Evolutionary conservation across 2,113 vertebrate species (phyloP).

Genomic region (Echinops telfairi): DNA sequence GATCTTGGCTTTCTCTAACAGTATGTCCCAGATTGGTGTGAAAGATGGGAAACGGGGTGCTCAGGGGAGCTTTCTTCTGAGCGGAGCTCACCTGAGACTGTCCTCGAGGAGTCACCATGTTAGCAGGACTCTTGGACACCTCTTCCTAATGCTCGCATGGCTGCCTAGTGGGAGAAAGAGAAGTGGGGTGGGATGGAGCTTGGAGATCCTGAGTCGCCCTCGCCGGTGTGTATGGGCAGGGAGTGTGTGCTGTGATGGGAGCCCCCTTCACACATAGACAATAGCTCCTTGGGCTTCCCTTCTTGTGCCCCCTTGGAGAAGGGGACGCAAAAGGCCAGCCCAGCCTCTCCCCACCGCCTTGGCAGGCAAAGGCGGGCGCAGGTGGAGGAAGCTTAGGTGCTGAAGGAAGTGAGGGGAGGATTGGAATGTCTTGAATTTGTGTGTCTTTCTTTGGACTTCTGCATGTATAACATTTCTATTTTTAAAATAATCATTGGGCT

Average conservation of each 20-base stretch:
- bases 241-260: not conserved
- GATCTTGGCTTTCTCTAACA: constrained; percentile 16
- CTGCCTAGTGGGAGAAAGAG: not conserved
- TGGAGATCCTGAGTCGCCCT: not conserved
- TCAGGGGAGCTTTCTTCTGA: not conserved
- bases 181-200: not conserved
- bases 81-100: not conserved
- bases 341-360: not conserved
- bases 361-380: not conserved
- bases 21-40: not conserved
- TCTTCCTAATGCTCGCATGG: not conserved
- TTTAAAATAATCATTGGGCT: constrained; percentile 58
- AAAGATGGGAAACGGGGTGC: constrained; percentile 3
- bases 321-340: not conserved
- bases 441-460: constrained; percentile 60
- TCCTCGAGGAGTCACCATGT: not conserved
- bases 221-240: not conserved
- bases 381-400: not conserved
- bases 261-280: too few relatives aligned
- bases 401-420: not conserved
- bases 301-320: not conserved
- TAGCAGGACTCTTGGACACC: not conserved
- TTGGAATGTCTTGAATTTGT: constrained; percentile 44
- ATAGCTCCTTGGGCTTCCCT: not conserved
- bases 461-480: constrained; percentile 66